Evolutionary conservation across 2,113 vertebrate genomes (phyloP).

Genomic region (Heptranchias perlo): DNA sequence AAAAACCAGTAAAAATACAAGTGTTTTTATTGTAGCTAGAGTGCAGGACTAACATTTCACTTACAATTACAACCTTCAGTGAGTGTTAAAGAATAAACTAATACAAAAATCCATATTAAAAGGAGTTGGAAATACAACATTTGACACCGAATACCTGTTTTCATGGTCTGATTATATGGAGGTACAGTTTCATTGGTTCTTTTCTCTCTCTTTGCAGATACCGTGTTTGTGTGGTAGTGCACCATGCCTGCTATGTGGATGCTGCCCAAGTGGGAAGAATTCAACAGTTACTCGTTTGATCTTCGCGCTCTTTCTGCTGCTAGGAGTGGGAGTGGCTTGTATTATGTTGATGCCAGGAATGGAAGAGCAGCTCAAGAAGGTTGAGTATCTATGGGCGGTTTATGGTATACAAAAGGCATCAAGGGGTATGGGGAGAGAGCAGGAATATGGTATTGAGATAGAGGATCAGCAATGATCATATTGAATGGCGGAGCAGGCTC

Average conservation of each 20-base stretch:
- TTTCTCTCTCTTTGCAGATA: conserved; percentile 60
- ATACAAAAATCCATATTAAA: background rate
- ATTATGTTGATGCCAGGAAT: conserved; percentile 96
- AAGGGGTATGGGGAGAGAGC: no score
- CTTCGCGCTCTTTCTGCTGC: conserved; percentile 84
- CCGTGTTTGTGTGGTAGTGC: conserved; percentile 93
- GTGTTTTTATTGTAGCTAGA: background rate
- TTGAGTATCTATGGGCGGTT: conserved; percentile 45
- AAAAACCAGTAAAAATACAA: background rate
- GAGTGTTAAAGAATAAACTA: background rate
- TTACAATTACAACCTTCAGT: background rate
- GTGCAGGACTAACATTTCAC: background rate
- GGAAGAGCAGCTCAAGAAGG: conserved; percentile 96
- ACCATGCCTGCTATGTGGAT: conserved; percentile 88
- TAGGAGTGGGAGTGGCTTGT: conserved; percentile 84
- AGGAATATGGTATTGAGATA: no score
- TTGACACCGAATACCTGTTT: background rate
- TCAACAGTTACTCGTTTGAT: conserved; percentile 91
- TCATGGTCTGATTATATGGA: background rate
- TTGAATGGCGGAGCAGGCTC: no score
- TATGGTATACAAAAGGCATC: no score
- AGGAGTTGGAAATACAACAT: conserved; percentile 31
- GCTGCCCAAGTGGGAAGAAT: conserved; percentile 94
- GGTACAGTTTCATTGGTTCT: background rate
- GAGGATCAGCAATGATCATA: no score